Evolutionary conservation across 2,113 vertebrate genomes (phyloP), one percentile per base, ranked within the genome.

Genomic region (Vimba vimba): DNA sequence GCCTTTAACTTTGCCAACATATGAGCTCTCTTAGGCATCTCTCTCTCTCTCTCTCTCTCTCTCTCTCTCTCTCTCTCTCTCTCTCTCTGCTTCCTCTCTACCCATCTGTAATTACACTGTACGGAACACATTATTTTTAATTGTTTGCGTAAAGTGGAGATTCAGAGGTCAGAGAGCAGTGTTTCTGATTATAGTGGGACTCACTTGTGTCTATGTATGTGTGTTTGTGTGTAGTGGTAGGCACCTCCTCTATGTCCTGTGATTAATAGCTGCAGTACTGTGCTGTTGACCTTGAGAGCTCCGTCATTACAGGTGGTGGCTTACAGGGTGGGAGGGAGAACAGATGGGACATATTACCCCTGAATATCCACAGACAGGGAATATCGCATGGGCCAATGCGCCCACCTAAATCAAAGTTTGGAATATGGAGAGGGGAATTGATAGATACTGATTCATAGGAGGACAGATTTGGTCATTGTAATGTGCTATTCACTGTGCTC

Each of bases 221-320:
- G 75, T 60, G 62, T 19, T 10, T 75, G 30, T 52, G 25, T 47
- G 23, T 52, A 25, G 25, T 25, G 50, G 60, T 64, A 33, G 13
- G 82, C 50, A 66, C 39, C 64, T 71, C 62, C 60, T 82, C 60
- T 64, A 68, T 82, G 52, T 50, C 50, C 73, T 36, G 57, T 86
- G 88, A 89, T 89, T 84, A 89, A 89, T 89, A 47, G 85, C 82
- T 86, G 45, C 60, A 75, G 39, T 59, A 57, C 68, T 84, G 82
- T 86, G 82, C 82, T 78, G 79, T 80, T 87, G 88, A 87, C 83
- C 86, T 87, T 85, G 74, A 87, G 83, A 78, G 50, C 55, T 85
- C 59, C 30, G 73, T 81, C 68, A 87, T 83, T 89, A 86, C 83
- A 87, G 88, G 88, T 82, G 73, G 73, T 68, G 69, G 86, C 76